A percentile compares a stretch with the other conserved stretches of the same genome.
These are phyloP conservation scores for Apaloderma vittatum DNA, from an alignment of 2,113 vertebrate species.

Conservation along the genomic window DNA sequence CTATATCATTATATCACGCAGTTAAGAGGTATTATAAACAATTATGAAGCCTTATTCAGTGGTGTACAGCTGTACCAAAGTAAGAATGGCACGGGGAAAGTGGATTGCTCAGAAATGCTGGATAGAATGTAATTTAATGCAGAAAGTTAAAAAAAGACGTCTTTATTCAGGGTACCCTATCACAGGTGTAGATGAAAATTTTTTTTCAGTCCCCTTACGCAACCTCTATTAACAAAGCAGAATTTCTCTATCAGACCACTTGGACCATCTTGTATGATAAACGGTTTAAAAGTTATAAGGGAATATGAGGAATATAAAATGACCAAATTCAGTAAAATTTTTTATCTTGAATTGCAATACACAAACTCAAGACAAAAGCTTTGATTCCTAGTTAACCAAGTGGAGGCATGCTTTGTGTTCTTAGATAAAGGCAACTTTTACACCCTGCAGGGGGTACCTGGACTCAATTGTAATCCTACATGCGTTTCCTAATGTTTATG, in stretches of 20 bases:
- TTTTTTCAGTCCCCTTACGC: fast-evolving
- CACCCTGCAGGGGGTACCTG: background rate
- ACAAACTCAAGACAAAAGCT: background rate
- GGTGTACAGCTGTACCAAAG: background rate
- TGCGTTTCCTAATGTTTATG: background rate
- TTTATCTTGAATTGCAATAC: background rate
- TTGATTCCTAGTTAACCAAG: background rate
- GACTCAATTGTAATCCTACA: background rate
- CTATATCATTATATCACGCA: background rate
- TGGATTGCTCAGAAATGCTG: background rate
- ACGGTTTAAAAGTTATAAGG: background rate
- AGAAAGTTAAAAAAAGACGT: background rate
- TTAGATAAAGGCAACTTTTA: background rate
- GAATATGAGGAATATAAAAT: background rate
- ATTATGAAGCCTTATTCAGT: background rate
- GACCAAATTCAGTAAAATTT: background rate
- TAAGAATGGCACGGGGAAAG: background rate
- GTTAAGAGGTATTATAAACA: background rate
- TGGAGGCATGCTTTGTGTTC: background rate
- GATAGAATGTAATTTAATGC: background rate
- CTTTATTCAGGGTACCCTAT: background rate
- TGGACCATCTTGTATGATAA: background rate
- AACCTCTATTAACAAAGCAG: background rate
- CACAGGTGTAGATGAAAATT: background rate
- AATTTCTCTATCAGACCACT: background rate